Evolutionary conservation across 2,797 vertebrate species (phyloP).

Genomic region (Manis pentadactyla): DNA sequence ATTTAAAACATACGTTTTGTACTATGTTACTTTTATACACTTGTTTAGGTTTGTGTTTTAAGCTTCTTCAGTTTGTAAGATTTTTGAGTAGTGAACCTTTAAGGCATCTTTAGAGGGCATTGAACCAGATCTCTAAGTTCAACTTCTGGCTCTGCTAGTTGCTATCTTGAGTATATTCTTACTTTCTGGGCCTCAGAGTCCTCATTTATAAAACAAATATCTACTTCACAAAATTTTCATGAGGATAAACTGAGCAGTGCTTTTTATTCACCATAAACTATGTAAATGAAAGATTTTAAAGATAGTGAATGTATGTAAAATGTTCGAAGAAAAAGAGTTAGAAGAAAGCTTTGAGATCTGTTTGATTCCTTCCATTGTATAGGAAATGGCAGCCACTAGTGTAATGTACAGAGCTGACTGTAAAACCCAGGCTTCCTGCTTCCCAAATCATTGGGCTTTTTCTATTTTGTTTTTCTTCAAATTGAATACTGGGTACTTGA

Average conservation of each 20-base stretch:
- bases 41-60: conserved; percentile 56
- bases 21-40: background rate
- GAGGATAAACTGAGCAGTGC: conserved; percentile 11
- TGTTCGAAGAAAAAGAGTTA: background rate
- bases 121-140: background rate
- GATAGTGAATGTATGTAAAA: background rate
- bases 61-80: conserved; percentile 21
- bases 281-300: conserved; percentile 29
- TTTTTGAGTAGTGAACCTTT: conserved; percentile 42
- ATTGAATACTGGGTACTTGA: conserved; percentile 50
- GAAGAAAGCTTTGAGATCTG: background rate
- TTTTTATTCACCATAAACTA: conserved; percentile 36
- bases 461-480: conserved; percentile 6
- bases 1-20: background rate
- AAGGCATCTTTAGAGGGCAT: background rate
- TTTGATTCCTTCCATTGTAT: background rate
- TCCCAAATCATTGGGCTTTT: background rate
- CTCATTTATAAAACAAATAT: conserved; percentile 31
- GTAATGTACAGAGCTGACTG: background rate
- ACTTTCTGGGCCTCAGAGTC: background rate
- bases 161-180: background rate
- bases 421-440: background rate
- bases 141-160: background rate
- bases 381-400: background rate
- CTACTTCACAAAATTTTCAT: conserved; percentile 38